Base-by-base conservation (phyloP, 2,888 invertebrate genomes). In the Eupithecia exiguata region DNA sequence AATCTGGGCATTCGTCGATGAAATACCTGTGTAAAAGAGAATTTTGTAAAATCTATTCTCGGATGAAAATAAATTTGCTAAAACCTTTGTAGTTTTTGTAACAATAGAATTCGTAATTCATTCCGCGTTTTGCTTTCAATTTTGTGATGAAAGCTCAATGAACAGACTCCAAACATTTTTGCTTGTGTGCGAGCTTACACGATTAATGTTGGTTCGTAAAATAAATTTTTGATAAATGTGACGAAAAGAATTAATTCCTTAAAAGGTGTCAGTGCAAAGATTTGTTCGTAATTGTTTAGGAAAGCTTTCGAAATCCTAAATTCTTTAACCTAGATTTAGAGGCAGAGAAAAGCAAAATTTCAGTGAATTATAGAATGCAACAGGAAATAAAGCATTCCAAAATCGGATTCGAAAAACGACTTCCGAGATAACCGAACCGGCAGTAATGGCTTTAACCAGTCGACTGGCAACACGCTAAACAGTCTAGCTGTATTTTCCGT, bases 361-460 rank as follows among this genome's bases (percentile, higher is more conserved):
- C 61, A 61, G 62, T 16, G 6, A 35, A 35, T 30, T 18, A 35
- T 30, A 35, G 35, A 35, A 62, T 62, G 62, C 62, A 62, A 35
- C 10, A 18, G 14, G 46, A 70, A 68, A 72, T 68, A 70, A 72
- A 68, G 69, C 72, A 62, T 74, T 61, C 18, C 63, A 9, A 71
- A 69, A 43, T 70, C 43, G 53, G 43, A 67, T 61, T 21, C 49
- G 43, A 63, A 61, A 70, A 66, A 70, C 53, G 66, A 76, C 73
- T 71, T 71, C 68, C 66, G 36, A 69, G 68, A 62, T 69, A 69
- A 71, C 40, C 66, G 76, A 71, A 69, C 46, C 53, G 69, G 76
- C 73, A 76, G 25, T 75, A 72, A 76, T 71, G n/a, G 71, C 76
- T 73, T 76, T 76, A 73, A 76, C 62, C 71, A 71, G 62, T 73